Base-by-base conservation (phyloP, 1,140 invertebrate species). In the Heliconius congener region DNA sequence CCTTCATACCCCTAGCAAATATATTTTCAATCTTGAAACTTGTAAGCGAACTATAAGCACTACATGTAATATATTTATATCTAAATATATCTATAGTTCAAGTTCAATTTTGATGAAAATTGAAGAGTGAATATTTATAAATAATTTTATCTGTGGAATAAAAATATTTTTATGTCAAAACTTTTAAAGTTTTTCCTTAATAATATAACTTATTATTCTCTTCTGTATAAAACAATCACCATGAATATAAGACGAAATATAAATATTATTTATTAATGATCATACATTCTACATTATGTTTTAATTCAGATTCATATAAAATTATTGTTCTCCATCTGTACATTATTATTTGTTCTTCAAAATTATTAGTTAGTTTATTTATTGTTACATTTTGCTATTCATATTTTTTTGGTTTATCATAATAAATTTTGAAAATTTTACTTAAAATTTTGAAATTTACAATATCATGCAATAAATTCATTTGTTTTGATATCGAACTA, bases 21-120 rank as follows among this genome's bases (percentile, higher is more conserved):
- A 27, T 27, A 66, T 23, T 19, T 57, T 23, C 19, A 57, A 23
- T 66, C 60, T 13, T 30, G 23, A 66, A 66, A 66, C 60, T 66
- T 66, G 60, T 66, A 66, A 66, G 60, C 60, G 3, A 66, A 66
- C 60, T 66, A 66, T 23, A 57, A n/a, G 55, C 23, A 30, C 30
- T 30, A 66, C 8, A 66, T 66, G 19, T 66, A 66, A 66, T 66
- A 27, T 66, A 13, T 27, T 13, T 66, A 27, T 30, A 66, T 30
- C 23, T 57, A 57, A 66, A 66, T 66, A 27, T 66, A 66, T 66
- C 9, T 66, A 23, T 23, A 66, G 19, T 23, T 27, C 23, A 66
- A 66, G 19, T 23, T 30, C 23, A 66, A 30, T 66, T 66, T 30
- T 30, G 23, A 27, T 66, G 60, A 66, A 27, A 66, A 27, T 30